phyloP scores from a whole-genome alignment of 2,888 invertebrate species.

The Seira ritae region DNA sequence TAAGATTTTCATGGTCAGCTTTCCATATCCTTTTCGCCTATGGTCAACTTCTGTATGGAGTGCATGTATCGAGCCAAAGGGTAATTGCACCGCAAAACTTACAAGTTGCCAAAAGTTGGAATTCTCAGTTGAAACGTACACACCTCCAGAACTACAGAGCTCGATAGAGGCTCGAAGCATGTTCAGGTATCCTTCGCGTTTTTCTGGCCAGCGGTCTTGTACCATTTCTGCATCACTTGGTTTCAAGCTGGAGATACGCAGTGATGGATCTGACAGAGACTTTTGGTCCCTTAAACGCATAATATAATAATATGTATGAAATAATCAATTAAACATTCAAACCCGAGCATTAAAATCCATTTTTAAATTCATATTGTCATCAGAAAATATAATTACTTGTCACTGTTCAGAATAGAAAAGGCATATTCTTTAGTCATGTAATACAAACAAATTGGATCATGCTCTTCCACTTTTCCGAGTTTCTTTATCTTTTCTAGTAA shows the following conservation, averaged over 20 bases:
- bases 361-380: not conserved
- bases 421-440: constrained; percentile 40
- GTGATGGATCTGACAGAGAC: not conserved
- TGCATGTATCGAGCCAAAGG: constrained; percentile 65
- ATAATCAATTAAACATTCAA: too few relatives aligned
- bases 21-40: constrained; percentile 54
- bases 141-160: constrained; percentile 58
- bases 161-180: constrained; percentile 61
- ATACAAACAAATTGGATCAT: constrained; percentile 59
- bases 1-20: constrained; percentile 51
- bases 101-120: constrained; percentile 22
- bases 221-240: constrained; percentile 47
- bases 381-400: constrained; percentile 10
- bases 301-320: too few relatives aligned
- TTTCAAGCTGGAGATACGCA: constrained; percentile 30
- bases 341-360: not conserved
- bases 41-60: constrained; percentile 58
- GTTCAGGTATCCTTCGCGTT: constrained; percentile 51
- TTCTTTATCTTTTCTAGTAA: constrained; percentile 26
- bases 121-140: constrained; percentile 39
- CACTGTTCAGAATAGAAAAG: constrained; percentile 10
- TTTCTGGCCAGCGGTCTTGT: constrained; percentile 60
- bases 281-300: constrained; percentile 29
- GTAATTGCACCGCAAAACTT: constrained; percentile 61
- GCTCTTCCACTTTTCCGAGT: constrained; percentile 38